These are phyloP conservation scores for Panulirus ornatus DNA, from an alignment of 1,140 invertebrate genomes.

Conservation along the genomic window DNA sequence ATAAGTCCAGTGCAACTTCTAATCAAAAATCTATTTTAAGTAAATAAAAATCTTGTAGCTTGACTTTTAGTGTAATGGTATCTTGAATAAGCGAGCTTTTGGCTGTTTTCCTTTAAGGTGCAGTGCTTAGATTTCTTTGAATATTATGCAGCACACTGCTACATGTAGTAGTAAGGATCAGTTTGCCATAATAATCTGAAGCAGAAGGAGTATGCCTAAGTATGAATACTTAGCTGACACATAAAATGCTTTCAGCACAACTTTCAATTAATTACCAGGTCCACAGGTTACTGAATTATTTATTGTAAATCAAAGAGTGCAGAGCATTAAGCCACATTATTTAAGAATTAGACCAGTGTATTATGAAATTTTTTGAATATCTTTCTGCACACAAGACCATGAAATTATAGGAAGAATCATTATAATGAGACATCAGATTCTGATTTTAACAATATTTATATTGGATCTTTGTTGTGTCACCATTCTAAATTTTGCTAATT, in stretches of 20 bases:
- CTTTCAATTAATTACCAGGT: no score
- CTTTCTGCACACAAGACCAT: no score
- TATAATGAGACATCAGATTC: neutral
- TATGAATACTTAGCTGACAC: no score
- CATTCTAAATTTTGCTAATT: neutral
- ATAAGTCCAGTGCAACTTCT: conserved; percentile 47
- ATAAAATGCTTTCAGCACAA: no score
- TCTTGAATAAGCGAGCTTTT: conserved; percentile 61
- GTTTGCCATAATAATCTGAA: no score
- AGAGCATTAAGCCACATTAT: no score
- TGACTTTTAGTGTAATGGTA: conserved; percentile 56
- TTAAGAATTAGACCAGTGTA: no score
- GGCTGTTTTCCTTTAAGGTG: conserved; percentile 54
- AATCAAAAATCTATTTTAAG: conserved; percentile 34
- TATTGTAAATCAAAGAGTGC: no score
- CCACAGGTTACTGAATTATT: no score
- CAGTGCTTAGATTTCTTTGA: conserved; percentile 25
- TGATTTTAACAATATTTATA: neutral
- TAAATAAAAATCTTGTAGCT: conserved; percentile 52
- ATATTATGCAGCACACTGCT: neutral
- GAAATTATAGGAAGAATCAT: neutral
- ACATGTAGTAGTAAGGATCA: neutral
- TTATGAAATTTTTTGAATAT: neutral
- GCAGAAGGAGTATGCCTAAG: no score
- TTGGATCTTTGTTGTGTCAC: no score